phyloP scores from a whole-genome alignment of 2,888 invertebrate genomes.

The Phytoseiulus persimilis region DNA sequence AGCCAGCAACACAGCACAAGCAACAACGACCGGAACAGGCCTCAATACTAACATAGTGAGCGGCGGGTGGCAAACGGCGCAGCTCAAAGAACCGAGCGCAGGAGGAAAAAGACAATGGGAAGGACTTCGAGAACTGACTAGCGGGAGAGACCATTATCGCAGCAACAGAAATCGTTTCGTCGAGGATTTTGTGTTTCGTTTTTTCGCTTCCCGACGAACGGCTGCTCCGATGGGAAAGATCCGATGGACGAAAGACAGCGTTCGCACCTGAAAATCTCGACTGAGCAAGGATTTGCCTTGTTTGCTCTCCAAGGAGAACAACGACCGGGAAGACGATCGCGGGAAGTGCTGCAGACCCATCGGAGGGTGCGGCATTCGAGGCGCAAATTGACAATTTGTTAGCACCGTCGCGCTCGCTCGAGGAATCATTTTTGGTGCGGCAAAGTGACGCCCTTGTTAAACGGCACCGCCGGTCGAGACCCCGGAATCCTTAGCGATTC shows the following conservation, averaged over 20 bases:
- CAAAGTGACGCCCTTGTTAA: not conserved
- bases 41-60: not conserved
- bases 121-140: not conserved
- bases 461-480: not conserved
- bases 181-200: not conserved
- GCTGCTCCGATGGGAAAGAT: not conserved
- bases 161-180: not conserved
- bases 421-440: not conserved
- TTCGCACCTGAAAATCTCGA: not conserved
- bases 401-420: not conserved
- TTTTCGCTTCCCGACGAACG: not conserved
- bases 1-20: not conserved
- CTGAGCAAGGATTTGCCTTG: not conserved
- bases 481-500: too few species aligned
- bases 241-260: not conserved
- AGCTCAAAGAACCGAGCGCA: not conserved
- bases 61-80: not conserved
- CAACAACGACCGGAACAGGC: not conserved
- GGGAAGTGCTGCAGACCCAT: not conserved
- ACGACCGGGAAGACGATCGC: not conserved
- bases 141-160: not conserved
- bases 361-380: not conserved
- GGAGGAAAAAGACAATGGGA: not conserved
- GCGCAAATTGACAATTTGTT: constrained; percentile 5
- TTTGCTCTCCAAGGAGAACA: not conserved